Base-by-base conservation (phyloP, 2,797 vertebrate species). In the Apogon hyalosoma region DNA sequence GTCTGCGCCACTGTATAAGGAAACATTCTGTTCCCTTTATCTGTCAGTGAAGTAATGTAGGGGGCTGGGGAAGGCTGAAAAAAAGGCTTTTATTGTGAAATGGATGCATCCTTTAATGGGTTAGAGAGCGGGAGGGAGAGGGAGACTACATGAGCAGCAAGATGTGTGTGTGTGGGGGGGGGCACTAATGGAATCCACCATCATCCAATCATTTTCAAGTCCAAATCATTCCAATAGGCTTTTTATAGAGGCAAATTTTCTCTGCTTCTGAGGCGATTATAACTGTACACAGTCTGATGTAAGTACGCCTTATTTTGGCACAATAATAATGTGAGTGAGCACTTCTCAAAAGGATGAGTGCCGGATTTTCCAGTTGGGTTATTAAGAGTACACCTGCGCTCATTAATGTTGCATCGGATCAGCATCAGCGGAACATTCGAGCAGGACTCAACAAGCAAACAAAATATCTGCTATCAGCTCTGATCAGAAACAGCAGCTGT, bases 51-150 rank as follows among this genome's bases (percentile, higher is more conserved):
- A 62, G 77, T 91, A 86, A 91, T 90, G 89, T 75, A 67, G 49
- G 33, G 51, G 59, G 64, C 61, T 48, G 58, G 14, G 24, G 63
- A 42, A 38, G 46, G 43, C 21, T 19, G 10, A 11, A 43, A 3
- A 66, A 67, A 74, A 67, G 57, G 67, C 83, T 86, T 85, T 91
- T 85, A 85, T 85, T 90, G 77, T 86, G 83, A 89, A 90, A 84
- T 77, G 63, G 71, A 82, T 66, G 85, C 77, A 80, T 79, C 64
- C 52, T 88, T 87, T 87, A 85, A 81, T 88, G 82, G 79, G 55
- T 79, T 64, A 47, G 50, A 56, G 62, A 77, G 68, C 15, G 61
- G 56, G 46, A 11, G 63, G 66, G 64, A 55, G 50, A 67, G 9
- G 43, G 67, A 57, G 52, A 51, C 42, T 24, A 42, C 51, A 63